Base-by-base conservation (phyloP, 2,888 invertebrate species). In the Drosophila nr. perissopoda region DNA sequence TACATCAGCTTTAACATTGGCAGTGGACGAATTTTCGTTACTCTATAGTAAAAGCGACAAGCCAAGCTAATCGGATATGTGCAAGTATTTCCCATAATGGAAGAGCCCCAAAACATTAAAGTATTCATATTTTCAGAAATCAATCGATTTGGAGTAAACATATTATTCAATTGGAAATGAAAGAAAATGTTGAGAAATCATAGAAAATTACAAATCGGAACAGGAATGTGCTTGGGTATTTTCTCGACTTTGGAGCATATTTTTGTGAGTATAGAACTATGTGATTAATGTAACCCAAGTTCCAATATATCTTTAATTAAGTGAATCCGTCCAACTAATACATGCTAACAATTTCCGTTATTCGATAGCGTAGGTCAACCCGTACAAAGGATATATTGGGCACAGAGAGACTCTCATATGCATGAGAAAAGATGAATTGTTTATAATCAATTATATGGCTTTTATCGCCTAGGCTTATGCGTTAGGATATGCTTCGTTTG, bases 1-100 rank as follows among this genome's bases (percentile, higher is more conserved):
- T 51, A 74, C 38, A 38, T 60, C 40, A 42, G 45, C 64, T 59
- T 61, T 58, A 51, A 45, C 42, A 49, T 11, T 8, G 16, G 11
- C 16, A 29, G n/a, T 53, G 25, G 5, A 16, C 53, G 53, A 66
- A 31, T 13, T 48, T 31, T 1, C 4, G 0, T 13, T 67, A 27
- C 67, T 33, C 65, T 61, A 11, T 31, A 21, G 8, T 18, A 10
- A 49, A 5, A 48, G 48, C 4, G 25, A 48, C 25, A 8, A 16
- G 8, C 13, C 13, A 7, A 48, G 16, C 11, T 11, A 25, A 27
- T 49, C 8, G 4, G 16, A 48, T 18, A 27, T 48, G 16, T 48
- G 10, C 8, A 42, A 13, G 42, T 6, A 18, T 38, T 18, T 18
- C 33, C 2, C 18, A n/a, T 38, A 38, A n/a, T 38, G 8, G 38